Percentiles rank a stretch among this genome's conserved stretches.
These are phyloP conservation scores for Myodes glareolus DNA, from an alignment of 2,113 vertebrate genomes.

Conservation along the genomic window DNA sequence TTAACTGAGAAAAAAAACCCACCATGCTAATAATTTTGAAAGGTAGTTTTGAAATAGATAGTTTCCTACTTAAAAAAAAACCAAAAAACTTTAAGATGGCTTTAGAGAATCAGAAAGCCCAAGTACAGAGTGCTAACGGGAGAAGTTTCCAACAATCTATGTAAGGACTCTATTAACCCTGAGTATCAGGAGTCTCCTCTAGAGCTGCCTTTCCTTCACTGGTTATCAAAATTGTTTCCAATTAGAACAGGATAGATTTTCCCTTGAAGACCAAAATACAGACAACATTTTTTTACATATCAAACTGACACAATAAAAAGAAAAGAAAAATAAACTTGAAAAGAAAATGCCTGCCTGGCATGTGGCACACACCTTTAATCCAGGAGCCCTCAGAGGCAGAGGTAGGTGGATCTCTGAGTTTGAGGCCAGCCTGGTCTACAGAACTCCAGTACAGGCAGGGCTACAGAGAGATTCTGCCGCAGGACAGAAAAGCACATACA, in stretches of 20 bases:
- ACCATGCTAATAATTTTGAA: background rate
- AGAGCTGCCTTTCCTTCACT: background rate
- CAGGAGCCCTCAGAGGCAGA: background rate
- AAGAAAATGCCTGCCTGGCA: background rate
- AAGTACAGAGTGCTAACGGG: background rate
- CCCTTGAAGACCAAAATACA: background rate
- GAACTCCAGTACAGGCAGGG: background rate
- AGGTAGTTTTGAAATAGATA: slow-evolving; percentile 44
- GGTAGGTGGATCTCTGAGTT: background rate
- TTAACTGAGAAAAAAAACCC: background rate
- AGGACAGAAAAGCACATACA: background rate
- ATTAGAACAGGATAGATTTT: slow-evolving; percentile 4
- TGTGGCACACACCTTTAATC: background rate
- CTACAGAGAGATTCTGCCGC: background rate
- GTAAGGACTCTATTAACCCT: background rate
- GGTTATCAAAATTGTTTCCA: slow-evolving; percentile 13
- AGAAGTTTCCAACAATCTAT: background rate
- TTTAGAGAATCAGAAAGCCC: slow-evolving; percentile 49
- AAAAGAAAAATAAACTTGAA: background rate
- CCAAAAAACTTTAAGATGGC: background rate
- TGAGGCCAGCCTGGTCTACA: background rate
- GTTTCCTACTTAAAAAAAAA: slow-evolving; percentile 43
- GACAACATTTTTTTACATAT: slow-evolving; percentile 18
- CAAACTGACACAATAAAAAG: background rate
- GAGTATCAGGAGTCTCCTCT: background rate